Percentiles rank a stretch among this genome's conserved stretches.
These are phyloP conservation scores for Nesoenas mayeri DNA, from an alignment of 2,113 vertebrate species.

Conservation along the genomic window DNA sequence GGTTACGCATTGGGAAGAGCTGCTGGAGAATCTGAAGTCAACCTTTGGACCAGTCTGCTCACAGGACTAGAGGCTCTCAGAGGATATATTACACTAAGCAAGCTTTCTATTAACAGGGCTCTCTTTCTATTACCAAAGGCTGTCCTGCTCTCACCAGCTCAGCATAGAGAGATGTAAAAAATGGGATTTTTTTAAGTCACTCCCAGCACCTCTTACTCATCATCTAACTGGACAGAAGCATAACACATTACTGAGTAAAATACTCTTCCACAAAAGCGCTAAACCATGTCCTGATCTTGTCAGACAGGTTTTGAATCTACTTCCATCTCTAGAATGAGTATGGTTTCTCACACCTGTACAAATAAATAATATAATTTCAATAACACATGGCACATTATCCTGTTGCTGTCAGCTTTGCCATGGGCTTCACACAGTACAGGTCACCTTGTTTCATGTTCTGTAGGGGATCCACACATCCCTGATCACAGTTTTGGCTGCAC, in stretches of 20 bases:
- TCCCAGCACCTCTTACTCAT: not conserved
- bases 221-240: not conserved
- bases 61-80: not conserved
- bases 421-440: not conserved
- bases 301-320: not conserved
- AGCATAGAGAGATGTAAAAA: not conserved
- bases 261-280: not conserved
- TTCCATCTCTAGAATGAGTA: not conserved
- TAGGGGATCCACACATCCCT: not conserved
- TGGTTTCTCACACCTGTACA: not conserved
- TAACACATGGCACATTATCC: rapidly evolving
- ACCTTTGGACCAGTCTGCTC: not conserved
- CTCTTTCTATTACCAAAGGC: not conserved
- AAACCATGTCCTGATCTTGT: not conserved
- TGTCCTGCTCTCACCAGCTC: not conserved
- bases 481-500: not conserved
- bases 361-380: not conserved
- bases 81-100: not conserved
- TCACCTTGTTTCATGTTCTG: not conserved
- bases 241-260: not conserved
- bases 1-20: not conserved
- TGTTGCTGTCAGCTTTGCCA: not conserved
- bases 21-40: not conserved
- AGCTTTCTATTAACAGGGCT: not conserved
- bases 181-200: not conserved